Evolutionary conservation across 1,140 invertebrate species (phyloP).

Genomic region (Vanessa atalanta): DNA sequence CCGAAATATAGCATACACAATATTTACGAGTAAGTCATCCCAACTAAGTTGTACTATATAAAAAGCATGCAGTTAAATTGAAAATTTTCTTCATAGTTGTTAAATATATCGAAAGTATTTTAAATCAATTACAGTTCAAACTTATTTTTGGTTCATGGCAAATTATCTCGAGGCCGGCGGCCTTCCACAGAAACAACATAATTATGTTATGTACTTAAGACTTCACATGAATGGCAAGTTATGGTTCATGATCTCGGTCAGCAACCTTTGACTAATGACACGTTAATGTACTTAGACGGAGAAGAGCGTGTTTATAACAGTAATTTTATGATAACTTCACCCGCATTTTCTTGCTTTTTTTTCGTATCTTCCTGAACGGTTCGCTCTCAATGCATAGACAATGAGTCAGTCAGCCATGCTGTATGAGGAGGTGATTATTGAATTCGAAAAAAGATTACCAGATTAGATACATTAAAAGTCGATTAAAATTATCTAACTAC

Average conservation of each 20-base stretch:
- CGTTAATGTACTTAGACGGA: conserved; percentile 68
- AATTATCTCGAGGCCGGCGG: neutral
- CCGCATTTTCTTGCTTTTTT: conserved; percentile 72
- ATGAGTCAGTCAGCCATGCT: conserved; percentile 73
- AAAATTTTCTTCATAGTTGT: too few species aligned
- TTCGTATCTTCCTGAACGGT: conserved; percentile 73
- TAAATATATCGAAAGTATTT: too few species aligned
- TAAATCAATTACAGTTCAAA: too few species aligned
- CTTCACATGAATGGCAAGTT: conserved; percentile 31
- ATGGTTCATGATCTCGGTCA: conserved; percentile 61
- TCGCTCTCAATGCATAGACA: conserved; percentile 75
- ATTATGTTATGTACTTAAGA: neutral
- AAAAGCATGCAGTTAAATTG: too few species aligned
- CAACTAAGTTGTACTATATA: too few species aligned
- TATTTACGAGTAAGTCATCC: too few species aligned
- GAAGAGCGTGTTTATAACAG: conserved; percentile 68
- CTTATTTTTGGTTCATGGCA: too few species aligned
- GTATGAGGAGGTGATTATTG: conserved; percentile 13
- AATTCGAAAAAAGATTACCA: neutral
- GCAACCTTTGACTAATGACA: conserved; percentile 77
- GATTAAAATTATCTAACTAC: too few species aligned
- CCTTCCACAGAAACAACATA: neutral
- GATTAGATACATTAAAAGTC: too few species aligned
- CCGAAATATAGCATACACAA: too few species aligned
- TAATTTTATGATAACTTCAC: conserved; percentile 74